phyloP scores from a whole-genome alignment of 2,113 vertebrate genomes.

The Trichechus manatus region DNA sequence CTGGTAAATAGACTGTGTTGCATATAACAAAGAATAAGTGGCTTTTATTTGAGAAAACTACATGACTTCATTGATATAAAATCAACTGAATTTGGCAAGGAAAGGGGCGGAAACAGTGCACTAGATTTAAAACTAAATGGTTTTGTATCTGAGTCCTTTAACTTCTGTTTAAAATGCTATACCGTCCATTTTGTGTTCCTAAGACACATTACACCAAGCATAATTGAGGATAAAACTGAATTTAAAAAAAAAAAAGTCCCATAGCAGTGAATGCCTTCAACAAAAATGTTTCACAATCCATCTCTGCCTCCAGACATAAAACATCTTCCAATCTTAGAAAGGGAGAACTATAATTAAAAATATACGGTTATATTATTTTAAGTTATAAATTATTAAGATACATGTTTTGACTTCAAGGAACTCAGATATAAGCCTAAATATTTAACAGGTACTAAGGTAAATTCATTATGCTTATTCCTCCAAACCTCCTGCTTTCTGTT shows the following conservation, averaged over 20 bases:
- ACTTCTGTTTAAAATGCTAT: conserved; percentile 59
- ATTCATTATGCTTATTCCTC: background rate
- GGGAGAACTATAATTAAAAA: background rate
- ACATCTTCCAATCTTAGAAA: background rate
- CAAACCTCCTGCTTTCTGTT: background rate
- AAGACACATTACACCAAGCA: conserved; percentile 60
- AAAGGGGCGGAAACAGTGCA: conserved; percentile 31
- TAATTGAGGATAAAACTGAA: conserved; percentile 66
- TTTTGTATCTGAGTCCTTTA: conserved; percentile 60
- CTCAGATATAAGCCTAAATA: background rate
- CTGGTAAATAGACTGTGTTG: conserved; percentile 47
- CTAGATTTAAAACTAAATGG: conserved; percentile 67
- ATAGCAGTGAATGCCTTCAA: background rate
- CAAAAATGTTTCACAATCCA: background rate
- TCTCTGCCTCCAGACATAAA: background rate
- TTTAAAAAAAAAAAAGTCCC: background rate
- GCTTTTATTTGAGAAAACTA: conserved; percentile 25
- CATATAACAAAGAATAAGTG: background rate
- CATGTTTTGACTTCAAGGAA: background rate
- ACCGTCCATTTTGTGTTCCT: conserved; percentile 31
- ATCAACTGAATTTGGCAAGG: conserved; percentile 49
- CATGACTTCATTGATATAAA: conserved; percentile 62
- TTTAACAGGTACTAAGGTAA: background rate
- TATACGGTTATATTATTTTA: background rate
- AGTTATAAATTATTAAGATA: conserved; percentile 41